Conservation (phyloP, 2,888 invertebrate species). For the Schrankia costaestrigalis region DNA sequence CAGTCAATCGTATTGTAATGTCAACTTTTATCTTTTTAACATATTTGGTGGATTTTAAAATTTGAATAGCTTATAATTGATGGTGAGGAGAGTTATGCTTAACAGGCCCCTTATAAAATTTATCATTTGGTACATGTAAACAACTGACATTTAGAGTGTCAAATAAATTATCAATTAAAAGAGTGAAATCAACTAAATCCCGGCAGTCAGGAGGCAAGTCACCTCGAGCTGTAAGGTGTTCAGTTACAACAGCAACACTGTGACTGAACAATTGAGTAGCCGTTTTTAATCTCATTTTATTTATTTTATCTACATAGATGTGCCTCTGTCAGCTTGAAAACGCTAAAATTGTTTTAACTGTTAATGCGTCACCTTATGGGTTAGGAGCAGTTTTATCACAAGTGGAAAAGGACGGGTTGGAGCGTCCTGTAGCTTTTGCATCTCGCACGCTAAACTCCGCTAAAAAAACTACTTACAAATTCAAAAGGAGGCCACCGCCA, state of each 20-base stretch:
- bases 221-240: background rate
- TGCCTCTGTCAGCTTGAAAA: background rate
- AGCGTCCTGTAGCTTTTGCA: no score
- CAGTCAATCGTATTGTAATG: no score
- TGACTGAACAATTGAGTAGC: background rate
- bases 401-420: no score
- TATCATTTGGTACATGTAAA: background rate
- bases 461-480: no score
- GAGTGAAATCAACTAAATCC: background rate
- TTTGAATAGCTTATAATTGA: background rate
- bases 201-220: no score
- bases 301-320: background rate
- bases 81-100: background rate
- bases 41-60: background rate
- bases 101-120: background rate
- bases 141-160: background rate
- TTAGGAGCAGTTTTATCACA: no score
- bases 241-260: background rate
- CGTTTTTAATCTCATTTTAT: no score
- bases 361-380: no score
- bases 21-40: no score
- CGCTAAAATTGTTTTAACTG: no score
- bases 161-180: background rate
- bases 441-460: no score
- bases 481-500: no score